Conservation (phyloP, 2,888 invertebrate species). For the Drosophila vallismaia region DNA sequence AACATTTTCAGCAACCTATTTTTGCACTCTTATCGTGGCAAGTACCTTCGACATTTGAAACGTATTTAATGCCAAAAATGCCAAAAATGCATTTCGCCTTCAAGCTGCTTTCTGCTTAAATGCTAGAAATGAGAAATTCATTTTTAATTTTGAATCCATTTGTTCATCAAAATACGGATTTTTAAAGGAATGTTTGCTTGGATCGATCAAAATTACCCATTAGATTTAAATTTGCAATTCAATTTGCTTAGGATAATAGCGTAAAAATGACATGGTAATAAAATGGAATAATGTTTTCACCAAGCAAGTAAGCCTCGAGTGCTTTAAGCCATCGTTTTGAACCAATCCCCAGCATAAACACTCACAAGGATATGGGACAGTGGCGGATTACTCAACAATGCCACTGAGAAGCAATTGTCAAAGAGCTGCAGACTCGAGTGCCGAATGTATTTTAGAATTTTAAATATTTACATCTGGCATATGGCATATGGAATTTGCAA, state of each 20-base stretch:
- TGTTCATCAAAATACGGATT: slow-evolving; percentile 7
- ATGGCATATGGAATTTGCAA: slow-evolving; percentile 50
- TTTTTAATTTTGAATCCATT: slow-evolving; percentile 13
- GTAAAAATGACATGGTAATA: background rate
- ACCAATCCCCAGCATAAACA: slow-evolving; percentile 5
- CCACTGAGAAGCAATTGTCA: slow-evolving; percentile 45
- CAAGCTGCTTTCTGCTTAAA: slow-evolving; percentile 19
- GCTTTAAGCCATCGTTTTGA: slow-evolving; percentile 20
- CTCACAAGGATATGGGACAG: slow-evolving; percentile 7
- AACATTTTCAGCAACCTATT: slow-evolving; percentile 61
- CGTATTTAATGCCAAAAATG: slow-evolving; percentile 13
- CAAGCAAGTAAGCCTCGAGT: background rate
- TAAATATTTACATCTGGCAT: slow-evolving; percentile 69
- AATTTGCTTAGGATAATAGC: background rate
- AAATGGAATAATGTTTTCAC: slow-evolving; percentile 11
- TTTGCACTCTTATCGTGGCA: slow-evolving; percentile 52
- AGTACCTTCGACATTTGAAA: slow-evolving; percentile 17
- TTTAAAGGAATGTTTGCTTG: background rate
- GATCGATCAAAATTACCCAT: background rate
- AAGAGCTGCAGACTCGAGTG: slow-evolving; percentile 39
- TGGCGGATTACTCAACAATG: slow-evolving; percentile 19
- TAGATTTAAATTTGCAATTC: slow-evolving; percentile 1
- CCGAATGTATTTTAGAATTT: slow-evolving; percentile 50
- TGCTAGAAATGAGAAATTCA: background rate
- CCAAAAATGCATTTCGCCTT: background rate